phyloP scores from a whole-genome alignment of 2,113 vertebrate genomes.

The Rhegmatorhina hoffmannsi region DNA sequence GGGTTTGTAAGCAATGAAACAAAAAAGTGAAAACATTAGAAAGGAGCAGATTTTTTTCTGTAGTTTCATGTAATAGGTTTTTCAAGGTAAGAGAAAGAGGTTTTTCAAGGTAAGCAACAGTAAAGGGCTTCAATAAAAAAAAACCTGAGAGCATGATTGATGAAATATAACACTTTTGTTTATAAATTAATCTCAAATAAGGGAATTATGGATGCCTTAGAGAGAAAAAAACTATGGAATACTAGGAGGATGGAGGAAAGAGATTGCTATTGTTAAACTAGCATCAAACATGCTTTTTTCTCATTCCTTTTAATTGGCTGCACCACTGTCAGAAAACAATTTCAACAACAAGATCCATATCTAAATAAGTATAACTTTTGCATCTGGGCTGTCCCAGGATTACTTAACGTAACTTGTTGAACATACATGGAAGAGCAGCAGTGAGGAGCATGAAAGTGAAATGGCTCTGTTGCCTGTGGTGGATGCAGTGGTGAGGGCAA shows the following conservation, averaged over 20 bases:
- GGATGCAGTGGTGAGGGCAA: fast-evolving
- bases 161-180: background rate
- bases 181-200: background rate
- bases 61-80: background rate
- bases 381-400: background rate
- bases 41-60: background rate
- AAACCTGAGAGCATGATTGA: background rate
- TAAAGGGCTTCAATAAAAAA: background rate
- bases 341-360: background rate
- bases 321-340: background rate
- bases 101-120: background rate
- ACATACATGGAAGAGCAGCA: background rate
- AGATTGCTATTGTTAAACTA: background rate
- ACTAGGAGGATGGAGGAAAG: background rate
- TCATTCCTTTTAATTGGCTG: background rate
- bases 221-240: background rate
- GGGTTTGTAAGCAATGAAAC: background rate
- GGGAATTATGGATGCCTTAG: background rate
- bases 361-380: background rate
- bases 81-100: background rate
- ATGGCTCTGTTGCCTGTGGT: background rate
- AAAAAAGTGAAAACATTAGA: background rate
- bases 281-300: background rate
- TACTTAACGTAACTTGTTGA: background rate
- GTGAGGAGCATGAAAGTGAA: background rate